Percentiles rank a stretch among this genome's conserved stretches.
Evolutionary conservation across 92 coral and sea anemone genomes (phyloP).

Genomic region (Porites cylindrica): DNA sequence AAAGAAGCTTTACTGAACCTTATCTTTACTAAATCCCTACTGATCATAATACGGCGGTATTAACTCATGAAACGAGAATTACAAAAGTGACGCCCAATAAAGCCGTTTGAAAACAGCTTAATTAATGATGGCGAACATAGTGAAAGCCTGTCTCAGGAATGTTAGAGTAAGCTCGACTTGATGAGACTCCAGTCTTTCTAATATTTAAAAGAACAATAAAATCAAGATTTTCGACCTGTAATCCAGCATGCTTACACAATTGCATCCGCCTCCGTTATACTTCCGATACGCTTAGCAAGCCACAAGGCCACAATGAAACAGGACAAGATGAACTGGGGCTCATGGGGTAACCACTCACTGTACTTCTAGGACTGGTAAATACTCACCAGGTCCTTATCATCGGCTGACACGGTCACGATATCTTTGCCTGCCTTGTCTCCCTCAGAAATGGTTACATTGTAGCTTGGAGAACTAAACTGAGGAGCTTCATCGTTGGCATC

Average conservation of each 20-base stretch:
- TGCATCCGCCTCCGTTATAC: background rate
- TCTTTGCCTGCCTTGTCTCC: slow-evolving; percentile 80
- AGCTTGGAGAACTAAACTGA: slow-evolving; percentile 71
- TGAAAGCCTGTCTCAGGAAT: too few species aligned
- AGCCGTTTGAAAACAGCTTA: too few species aligned
- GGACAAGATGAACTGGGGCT: background rate
- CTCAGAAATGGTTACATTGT: slow-evolving; percentile 86
- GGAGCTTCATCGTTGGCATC: slow-evolving; percentile 92
- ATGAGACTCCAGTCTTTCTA: too few species aligned
- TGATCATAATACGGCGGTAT: too few species aligned
- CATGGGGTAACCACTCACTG: too few species aligned
- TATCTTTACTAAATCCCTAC: too few species aligned
- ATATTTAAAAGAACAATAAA: too few species aligned
- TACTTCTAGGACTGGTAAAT: background rate
- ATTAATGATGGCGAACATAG: too few species aligned
- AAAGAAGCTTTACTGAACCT: background rate
- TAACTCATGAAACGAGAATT: too few species aligned
- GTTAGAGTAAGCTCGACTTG: too few species aligned
- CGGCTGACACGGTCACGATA: slow-evolving; percentile 86
- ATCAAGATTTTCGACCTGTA: background rate
- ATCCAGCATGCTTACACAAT: background rate
- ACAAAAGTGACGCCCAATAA: too few species aligned
- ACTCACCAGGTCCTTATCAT: slow-evolving; percentile 86
- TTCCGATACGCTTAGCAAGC: background rate
- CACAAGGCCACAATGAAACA: background rate